Evolutionary conservation across 1,140 invertebrate species (phyloP).

Genomic region (Teleogryllus occipitalis): DNA sequence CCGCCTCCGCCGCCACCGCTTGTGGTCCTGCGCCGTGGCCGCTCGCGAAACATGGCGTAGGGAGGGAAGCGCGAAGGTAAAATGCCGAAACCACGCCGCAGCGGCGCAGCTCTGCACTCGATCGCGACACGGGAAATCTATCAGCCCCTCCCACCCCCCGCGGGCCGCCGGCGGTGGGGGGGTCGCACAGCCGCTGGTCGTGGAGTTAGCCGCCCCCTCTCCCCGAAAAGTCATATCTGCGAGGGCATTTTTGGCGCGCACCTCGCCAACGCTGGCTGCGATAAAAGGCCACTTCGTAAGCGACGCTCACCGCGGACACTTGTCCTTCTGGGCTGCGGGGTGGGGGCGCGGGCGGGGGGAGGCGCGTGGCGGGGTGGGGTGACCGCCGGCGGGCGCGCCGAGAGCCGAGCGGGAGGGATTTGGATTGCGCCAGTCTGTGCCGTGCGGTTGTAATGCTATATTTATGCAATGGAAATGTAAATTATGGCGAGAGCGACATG

Average conservation of each 20-base stretch:
- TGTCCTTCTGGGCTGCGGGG: not conserved
- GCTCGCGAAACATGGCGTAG: not conserved
- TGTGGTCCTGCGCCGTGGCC: not conserved
- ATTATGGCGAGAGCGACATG: not conserved
- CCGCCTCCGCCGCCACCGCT: too few species aligned
- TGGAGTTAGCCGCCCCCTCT: not conserved
- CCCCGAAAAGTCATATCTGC: not conserved
- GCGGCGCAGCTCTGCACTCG: not conserved
- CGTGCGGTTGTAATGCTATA: not conserved
- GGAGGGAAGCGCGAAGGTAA: not conserved
- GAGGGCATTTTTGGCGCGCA: not conserved
- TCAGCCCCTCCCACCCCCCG: not conserved
- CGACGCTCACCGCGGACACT: not conserved
- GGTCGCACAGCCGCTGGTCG: not conserved
- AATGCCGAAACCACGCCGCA: not conserved
- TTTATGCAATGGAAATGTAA: not conserved
- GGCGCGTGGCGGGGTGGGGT: too few species aligned
- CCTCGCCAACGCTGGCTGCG: too few species aligned
- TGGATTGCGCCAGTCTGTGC: not conserved
- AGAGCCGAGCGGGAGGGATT: not conserved
- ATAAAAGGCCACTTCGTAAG: not conserved
- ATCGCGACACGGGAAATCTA: not conserved
- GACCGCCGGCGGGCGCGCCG: too few species aligned
- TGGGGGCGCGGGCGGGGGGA: too few species aligned
- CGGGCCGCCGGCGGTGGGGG: not conserved